A percentile compares a stretch with the other conserved stretches of the same genome.
Evolutionary conservation across 2,888 invertebrate genomes (phyloP).

Genomic region (Agapostemon virescens): DNA sequence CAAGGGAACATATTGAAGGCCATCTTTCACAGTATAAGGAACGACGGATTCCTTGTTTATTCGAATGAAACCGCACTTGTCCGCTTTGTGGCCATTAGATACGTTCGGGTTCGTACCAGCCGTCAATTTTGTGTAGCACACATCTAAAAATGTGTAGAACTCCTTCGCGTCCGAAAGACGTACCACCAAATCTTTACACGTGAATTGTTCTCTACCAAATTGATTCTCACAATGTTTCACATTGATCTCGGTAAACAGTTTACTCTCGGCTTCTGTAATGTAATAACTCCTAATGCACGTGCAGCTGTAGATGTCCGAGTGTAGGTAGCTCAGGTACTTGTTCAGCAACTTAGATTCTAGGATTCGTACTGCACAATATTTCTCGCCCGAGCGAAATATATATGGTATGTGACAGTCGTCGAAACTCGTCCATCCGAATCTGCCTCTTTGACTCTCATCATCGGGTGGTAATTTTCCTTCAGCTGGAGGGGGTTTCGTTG

Average conservation of each 20-base stretch:
- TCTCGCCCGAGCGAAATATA: constrained; percentile 90
- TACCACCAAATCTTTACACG: constrained; percentile 94
- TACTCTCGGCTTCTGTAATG: constrained; percentile 94
- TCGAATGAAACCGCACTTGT: constrained; percentile 94
- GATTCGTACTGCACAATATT: constrained; percentile 96
- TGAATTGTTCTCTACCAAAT: constrained; percentile 93
- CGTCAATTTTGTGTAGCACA: constrained; percentile 92
- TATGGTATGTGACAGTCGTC: constrained; percentile 94
- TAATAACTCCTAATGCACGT: constrained; percentile 96
- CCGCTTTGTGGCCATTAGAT: constrained; percentile 78
- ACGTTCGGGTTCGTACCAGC: constrained; percentile 85
- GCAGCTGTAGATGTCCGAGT: constrained; percentile 94
- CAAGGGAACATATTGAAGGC: constrained; percentile 93
- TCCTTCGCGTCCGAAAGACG: constrained; percentile 92
- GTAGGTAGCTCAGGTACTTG: constrained; percentile 93
- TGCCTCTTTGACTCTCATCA: constrained; percentile 89
- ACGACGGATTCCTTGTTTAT: constrained; percentile 97
- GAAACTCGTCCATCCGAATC: constrained; percentile 95
- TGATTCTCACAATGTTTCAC: constrained; percentile 94
- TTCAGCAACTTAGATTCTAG: constrained; percentile 94
- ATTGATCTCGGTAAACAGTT: constrained; percentile 95
- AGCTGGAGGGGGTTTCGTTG: constrained; percentile 74
- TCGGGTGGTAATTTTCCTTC: constrained; percentile 82
- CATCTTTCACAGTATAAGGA: constrained; percentile 92
- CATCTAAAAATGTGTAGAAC: constrained; percentile 94